These are phyloP conservation scores for Tenebrio molitor DNA, from an alignment of 1,140 invertebrate genomes.

Conservation along the genomic window DNA sequence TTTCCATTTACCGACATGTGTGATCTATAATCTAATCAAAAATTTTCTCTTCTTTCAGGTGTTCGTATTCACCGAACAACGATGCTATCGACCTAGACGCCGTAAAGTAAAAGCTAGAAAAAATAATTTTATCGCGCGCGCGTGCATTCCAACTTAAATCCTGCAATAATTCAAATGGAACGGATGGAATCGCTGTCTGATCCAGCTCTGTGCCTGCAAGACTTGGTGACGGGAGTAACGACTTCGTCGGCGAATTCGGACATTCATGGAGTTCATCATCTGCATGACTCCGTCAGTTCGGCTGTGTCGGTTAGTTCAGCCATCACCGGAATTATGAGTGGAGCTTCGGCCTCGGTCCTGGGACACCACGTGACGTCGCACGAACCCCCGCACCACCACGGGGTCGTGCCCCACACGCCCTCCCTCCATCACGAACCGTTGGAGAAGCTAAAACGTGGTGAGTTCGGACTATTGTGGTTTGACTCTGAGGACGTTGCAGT, in stretches of 20 bases:
- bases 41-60: constrained; percentile 1
- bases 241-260: constrained; percentile 67
- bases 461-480: constrained; percentile 66
- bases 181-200: constrained; percentile 74
- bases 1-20: too few species aligned
- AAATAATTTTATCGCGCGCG: constrained; percentile 30
- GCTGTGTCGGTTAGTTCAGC: constrained; percentile 76
- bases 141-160: constrained; percentile 34
- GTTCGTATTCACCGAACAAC: background rate
- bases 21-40: background rate
- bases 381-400: constrained; percentile 64
- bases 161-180: constrained; percentile 64
- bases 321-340: constrained; percentile 77
- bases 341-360: constrained; percentile 67
- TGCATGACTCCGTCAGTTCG: constrained; percentile 73
- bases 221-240: constrained; percentile 73
- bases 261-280: constrained; percentile 71
- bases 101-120: constrained; percentile 32
- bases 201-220: constrained; percentile 79
- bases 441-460: constrained; percentile 87
- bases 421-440: constrained; percentile 81
- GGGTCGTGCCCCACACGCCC: constrained; percentile 67
- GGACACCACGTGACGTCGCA: constrained; percentile 68
- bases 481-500: too few species aligned
- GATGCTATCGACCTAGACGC: constrained; percentile 21